phyloP scores from a whole-genome alignment of 2,888 invertebrate genomes.

The Diadegma fenestrale region DNA sequence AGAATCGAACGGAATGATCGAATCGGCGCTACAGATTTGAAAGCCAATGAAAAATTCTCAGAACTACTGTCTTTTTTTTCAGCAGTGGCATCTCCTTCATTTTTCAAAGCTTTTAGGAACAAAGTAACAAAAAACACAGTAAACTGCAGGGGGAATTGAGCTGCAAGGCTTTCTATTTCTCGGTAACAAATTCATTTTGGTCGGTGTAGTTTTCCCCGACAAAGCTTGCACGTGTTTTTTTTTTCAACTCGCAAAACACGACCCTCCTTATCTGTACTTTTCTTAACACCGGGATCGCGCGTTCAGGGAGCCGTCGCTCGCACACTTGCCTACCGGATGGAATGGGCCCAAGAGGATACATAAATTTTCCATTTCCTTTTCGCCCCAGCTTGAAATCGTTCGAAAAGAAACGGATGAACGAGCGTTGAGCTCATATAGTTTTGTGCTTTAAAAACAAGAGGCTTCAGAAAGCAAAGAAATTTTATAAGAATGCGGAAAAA shows the following conservation, averaged over 20 bases:
- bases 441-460: not conserved
- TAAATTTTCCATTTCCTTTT: slow-evolving; percentile 27
- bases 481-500: not conserved
- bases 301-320: slow-evolving; percentile 2
- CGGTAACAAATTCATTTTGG: not conserved
- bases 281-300: slow-evolving; percentile 3
- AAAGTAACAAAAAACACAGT: not conserved
- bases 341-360: slow-evolving; percentile 14
- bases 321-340: slow-evolving; percentile 6
- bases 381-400: not conserved
- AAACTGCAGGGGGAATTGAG: not conserved
- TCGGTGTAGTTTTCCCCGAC: not conserved
- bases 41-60: too few species aligned
- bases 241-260: not conserved
- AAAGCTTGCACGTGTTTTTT: not conserved
- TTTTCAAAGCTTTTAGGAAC: not conserved
- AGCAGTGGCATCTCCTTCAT: not conserved
- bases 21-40: too few species aligned
- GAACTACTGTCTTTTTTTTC: too few species aligned
- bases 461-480: not conserved
- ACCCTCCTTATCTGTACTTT: slow-evolving; percentile 1
- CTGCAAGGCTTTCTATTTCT: not conserved
- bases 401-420: not conserved
- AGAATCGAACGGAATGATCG: too few species aligned
- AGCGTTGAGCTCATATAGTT: not conserved